phyloP scores from a whole-genome alignment of 2,888 invertebrate species.

The Drosophila sordidula region DNA sequence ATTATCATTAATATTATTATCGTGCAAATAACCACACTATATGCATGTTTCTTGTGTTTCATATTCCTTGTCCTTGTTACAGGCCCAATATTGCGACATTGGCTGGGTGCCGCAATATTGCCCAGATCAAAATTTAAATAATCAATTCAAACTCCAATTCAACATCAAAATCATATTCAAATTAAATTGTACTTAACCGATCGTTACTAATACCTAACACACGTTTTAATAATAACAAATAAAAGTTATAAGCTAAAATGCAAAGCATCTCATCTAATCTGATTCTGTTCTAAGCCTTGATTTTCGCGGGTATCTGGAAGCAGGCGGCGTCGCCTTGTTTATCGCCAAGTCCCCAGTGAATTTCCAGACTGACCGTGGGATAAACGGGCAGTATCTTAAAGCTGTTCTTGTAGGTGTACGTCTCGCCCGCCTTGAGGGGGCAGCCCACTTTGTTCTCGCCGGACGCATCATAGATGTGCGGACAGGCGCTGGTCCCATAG shows the following conservation, averaged over 20 bases:
- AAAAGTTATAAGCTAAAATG: constrained; percentile 45
- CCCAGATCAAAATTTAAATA: constrained; percentile 22
- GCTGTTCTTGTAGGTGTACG: constrained; percentile 89
- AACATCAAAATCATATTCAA: constrained; percentile 25
- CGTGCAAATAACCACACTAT: constrained; percentile 23
- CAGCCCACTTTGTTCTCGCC: constrained; percentile 88
- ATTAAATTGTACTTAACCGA: constrained; percentile 50
- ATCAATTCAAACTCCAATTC: constrained; percentile 12
- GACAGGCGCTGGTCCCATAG: constrained; percentile 89
- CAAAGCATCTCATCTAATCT: constrained; percentile 7
- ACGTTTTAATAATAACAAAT: constrained; percentile 53
- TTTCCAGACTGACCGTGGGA: constrained; percentile 86
- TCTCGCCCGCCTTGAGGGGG: constrained; percentile 88
- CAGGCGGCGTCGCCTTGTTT: constrained; percentile 86
- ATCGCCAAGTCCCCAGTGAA: constrained; percentile 88
- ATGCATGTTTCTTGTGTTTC: constrained; percentile 12
- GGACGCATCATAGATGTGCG: constrained; percentile 87
- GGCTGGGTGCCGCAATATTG: constrained; percentile 75
- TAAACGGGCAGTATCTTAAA: constrained; percentile 87
- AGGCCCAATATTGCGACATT: constrained; percentile 66
- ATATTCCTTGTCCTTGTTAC: background rate
- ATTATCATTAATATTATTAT: constrained; percentile 14
- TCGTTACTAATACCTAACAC: constrained; percentile 42
- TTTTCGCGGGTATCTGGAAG: constrained; percentile 90
- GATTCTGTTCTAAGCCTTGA: constrained; percentile 81